Evolutionary conservation across 2,888 invertebrate genomes (phyloP), one percentile per base, ranked within the genome.

Genomic region (Nomada fabriciana): DNA sequence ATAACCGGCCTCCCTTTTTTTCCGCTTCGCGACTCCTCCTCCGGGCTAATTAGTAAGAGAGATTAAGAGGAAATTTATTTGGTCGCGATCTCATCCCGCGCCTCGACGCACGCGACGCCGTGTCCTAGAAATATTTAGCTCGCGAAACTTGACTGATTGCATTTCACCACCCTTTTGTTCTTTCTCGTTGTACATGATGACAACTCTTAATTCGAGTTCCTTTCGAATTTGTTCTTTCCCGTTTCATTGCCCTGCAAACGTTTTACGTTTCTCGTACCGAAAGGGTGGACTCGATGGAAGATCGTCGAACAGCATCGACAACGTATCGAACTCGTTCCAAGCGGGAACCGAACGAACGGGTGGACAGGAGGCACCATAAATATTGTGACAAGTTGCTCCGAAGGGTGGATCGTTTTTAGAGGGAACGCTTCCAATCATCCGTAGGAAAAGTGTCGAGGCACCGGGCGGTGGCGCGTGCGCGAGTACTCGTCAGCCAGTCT

Each of bases 41-140:
- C 63, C 53, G 52, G 52, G 52, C 73, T 78, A 86, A 86, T 86
- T 86, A 86, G 78, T 76, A 71, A 72, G 68, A 59, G 65, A 67
- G 80, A 80, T 80, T 53, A 65, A 68, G 72, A 59, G 74, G 71
- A 63, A 75, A 68, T 75, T 71, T 75, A 78, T 78, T 80, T 73
- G 47, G 60, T 36, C 76, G 53, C 59, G 57, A 65, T 50, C 42
- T 43, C 78, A 60, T 57, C 59, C 47, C 61, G 76, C 63, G 67
- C 50, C 36, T 23, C 50, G 65, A 47, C 65, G 65, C 72, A 64
- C 73, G 25, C 18, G 47, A 13, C 15, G 7, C 20, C 10, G 29
- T 36, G 13, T 42, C 67, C 36, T 18, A 42, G 36, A 20, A 47
- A 47, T 9, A 9, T 50, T 60, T 36, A 15, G 52, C 47, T 20